A percentile compares a stretch with the other conserved stretches of the same genome.
phyloP scores from a whole-genome alignment of 2,888 invertebrate species.

The Nomada goodeniana region DNA sequence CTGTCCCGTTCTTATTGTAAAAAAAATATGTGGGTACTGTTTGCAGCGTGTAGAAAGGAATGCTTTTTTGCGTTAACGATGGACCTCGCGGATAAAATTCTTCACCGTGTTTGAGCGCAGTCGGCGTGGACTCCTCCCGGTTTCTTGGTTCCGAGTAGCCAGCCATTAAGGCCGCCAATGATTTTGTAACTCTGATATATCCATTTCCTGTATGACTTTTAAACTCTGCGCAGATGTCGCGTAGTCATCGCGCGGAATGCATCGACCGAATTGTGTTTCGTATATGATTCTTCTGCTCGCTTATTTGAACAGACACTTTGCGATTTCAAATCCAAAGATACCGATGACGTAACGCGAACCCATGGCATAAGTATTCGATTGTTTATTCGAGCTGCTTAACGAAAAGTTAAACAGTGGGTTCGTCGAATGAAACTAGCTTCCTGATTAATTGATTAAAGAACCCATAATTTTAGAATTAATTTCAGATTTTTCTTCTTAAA shows the following conservation, averaged over 20 bases:
- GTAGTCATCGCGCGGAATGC: constrained; percentile 2
- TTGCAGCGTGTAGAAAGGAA: no score
- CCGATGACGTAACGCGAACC: constrained; percentile 45
- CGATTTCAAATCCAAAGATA: constrained; percentile 27
- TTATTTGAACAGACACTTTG: constrained; percentile 13
- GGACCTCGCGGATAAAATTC: not conserved
- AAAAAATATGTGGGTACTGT: not conserved
- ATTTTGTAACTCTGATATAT: constrained; percentile 21
- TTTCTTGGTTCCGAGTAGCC: not conserved
- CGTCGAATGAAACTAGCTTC: constrained; percentile 7
- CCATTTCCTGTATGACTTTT: constrained; percentile 32
- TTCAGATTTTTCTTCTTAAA: no score
- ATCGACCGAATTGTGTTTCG: constrained; percentile 3
- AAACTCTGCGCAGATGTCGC: not conserved
- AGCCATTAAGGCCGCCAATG: not conserved
- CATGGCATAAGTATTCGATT: constrained; percentile 25
- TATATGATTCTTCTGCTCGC: constrained; percentile 3
- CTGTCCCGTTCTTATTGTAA: not conserved
- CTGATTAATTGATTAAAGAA: no score
- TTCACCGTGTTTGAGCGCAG: not conserved
- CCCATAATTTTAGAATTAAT: no score
- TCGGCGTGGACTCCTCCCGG: not conserved
- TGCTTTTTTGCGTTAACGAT: not conserved
- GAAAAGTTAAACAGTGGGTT: not conserved
- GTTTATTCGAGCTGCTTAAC: not conserved